Evolutionary conservation across 2,797 vertebrate species (phyloP), one percentile per base, ranked within the genome.

Genomic region (Macropodus opercularis): DNA sequence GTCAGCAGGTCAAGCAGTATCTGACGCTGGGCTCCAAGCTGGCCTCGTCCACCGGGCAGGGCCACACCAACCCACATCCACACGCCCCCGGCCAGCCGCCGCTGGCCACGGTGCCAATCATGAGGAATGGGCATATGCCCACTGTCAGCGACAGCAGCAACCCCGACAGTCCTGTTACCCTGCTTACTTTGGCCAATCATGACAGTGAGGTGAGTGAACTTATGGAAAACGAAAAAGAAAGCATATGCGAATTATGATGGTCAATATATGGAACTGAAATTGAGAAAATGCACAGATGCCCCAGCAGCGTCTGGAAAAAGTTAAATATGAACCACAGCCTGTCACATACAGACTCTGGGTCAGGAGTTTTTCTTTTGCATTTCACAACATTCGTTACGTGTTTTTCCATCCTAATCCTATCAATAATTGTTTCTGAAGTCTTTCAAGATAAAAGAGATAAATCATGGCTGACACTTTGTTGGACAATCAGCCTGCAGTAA

Each of bases 1-100:
- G 90, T 58, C 93, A 96, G 79, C 96, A 96, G 84, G 93, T 95
- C 79, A 96, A 97, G 79, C 94, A 98, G 80, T 97, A 95, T 80
- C 82, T 96, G 87, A 94, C 94, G 1, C 89, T 97, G 13, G 96
- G 97, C 41, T 91, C 92, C 64, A 96, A 95, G 83, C 72, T 95
- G 35, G 83, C 86, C 60, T 77, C 88, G 3, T 72, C 86, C 9
- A 77, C 91, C 21, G 84, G 83, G 41, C 94, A 94, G 59, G 85
- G 87, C 1, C 85, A 95, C 53, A 65, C 90, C 2, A 63, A 85
- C 26, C 76, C 90, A 4, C 92, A 94, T 44, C 85, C 93, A 8
- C 92, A 94, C 79, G 48, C 76, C 11, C 73, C 89, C 0, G 81
- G 89, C 73, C 94, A 94, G 72, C 73, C 90, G 72, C 73, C 90